These are phyloP conservation scores for Drosophila kohkoa DNA, from an alignment of 1,140 invertebrate species.

Conservation along the genomic window DNA sequence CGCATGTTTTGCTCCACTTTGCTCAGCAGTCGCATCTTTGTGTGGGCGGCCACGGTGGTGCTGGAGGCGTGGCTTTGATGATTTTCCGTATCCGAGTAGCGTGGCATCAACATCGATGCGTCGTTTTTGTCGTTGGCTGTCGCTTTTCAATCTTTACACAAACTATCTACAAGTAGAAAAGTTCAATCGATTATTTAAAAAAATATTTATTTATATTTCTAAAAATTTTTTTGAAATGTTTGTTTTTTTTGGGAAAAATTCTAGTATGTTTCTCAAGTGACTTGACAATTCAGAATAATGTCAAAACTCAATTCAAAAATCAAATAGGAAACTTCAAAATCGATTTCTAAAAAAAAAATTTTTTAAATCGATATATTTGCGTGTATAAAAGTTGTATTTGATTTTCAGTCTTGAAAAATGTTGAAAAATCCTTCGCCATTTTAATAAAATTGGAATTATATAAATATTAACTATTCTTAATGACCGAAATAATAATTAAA, in stretches of 20 bases:
- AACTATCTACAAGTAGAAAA: constrained; percentile 15
- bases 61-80: constrained; percentile 30
- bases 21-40: constrained; percentile 69
- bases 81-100: constrained; percentile 53
- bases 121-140: neutral
- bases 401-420: too few species aligned
- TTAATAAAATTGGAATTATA: too few species aligned
- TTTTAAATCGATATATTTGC: too few species aligned
- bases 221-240: neutral
- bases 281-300: constrained; percentile 4
- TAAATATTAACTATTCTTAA: too few species aligned
- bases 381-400: too few species aligned
- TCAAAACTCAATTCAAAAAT: neutral
- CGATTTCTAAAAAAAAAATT: too few species aligned
- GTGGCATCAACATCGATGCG: constrained; percentile 71
- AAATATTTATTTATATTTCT: too few species aligned
- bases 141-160: neutral
- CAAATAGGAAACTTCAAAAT: too few species aligned
- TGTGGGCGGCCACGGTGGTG: constrained; percentile 70
- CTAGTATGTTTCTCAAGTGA: neutral
- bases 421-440: too few species aligned
- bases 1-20: constrained; percentile 78
- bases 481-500: too few species aligned
- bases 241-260: neutral
- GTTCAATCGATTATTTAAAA: too few species aligned